Conservation (phyloP, 1,140 invertebrate genomes). For the Colletes gigas region DNA sequence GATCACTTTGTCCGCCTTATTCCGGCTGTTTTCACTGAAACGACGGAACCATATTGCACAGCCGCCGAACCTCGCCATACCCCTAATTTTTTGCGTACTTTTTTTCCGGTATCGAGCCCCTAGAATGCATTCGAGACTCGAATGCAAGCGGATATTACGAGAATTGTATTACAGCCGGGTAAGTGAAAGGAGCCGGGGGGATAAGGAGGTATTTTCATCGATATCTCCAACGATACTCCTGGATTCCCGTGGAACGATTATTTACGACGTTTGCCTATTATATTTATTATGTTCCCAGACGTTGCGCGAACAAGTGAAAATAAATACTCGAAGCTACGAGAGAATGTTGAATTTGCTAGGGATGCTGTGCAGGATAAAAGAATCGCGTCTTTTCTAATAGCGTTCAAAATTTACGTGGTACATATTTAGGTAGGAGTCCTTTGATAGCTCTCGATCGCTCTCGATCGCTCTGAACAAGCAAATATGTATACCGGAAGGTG, state of each 20-base stretch:
- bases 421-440: no score
- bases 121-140: neutral
- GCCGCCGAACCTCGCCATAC: neutral
- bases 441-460: no score
- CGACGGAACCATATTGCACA: slow-evolving; percentile 50
- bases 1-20: slow-evolving; percentile 53
- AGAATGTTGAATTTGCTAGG: neutral
- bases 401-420: no score
- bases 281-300: neutral
- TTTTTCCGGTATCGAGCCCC: neutral
- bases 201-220: neutral
- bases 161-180: slow-evolving; percentile 15
- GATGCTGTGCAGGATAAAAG: neutral
- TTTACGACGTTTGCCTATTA: neutral
- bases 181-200: neutral
- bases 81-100: slow-evolving; percentile 25
- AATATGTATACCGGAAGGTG: no score
- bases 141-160: slow-evolving; percentile 5
- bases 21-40: slow-evolving; percentile 41
- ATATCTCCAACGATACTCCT: neutral
- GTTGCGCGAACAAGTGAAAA: neutral
- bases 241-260: neutral
- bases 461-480: no score
- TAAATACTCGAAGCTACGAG: neutral
- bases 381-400: neutral